phyloP scores from a whole-genome alignment of 92 coral and sea anemone genomes.

The Micromussa lordhowensis region DNA sequence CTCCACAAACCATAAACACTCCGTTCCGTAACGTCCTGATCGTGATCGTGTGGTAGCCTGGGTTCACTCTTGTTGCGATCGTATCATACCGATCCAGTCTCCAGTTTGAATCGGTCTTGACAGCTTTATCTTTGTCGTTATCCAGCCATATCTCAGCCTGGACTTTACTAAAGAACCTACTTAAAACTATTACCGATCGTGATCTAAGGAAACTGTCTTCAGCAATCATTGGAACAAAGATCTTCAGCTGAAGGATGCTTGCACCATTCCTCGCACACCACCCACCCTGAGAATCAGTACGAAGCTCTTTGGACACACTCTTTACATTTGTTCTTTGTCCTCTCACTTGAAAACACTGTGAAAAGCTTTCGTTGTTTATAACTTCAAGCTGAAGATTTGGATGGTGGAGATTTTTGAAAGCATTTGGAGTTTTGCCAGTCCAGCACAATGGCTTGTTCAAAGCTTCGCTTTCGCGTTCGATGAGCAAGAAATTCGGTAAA shows the following conservation, averaged over 20 bases:
- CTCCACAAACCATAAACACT: constrained; percentile 44
- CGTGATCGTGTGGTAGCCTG: constrained; percentile 58
- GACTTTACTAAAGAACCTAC: constrained; percentile 17
- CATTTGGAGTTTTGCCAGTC: constrained; percentile 72
- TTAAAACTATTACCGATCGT: constrained; percentile 56
- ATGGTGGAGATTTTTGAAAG: constrained; percentile 11
- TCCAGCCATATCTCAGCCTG: constrained; percentile 58
- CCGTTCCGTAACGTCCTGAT: constrained; percentile 37
- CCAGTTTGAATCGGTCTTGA: neutral
- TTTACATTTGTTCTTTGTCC: neutral
- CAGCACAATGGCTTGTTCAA: constrained; percentile 65
- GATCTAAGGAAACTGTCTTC: neutral
- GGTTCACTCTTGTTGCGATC: constrained; percentile 37
- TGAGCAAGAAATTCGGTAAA: neutral
- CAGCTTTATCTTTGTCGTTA: neutral
- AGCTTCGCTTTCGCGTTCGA: constrained; percentile 10
- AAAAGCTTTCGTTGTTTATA: constrained; percentile 26
- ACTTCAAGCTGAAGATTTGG: constrained; percentile 43
- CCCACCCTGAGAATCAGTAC: constrained; percentile 45
- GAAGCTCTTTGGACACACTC: neutral
- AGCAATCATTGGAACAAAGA: neutral
- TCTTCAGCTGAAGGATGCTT: constrained; percentile 34
- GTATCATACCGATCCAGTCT: constrained; percentile 27
- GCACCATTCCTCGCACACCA: constrained; percentile 44
- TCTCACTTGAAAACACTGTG: neutral